Evolutionary conservation across 2,888 invertebrate species (phyloP).

Genomic region (Coremacera marginata): DNA sequence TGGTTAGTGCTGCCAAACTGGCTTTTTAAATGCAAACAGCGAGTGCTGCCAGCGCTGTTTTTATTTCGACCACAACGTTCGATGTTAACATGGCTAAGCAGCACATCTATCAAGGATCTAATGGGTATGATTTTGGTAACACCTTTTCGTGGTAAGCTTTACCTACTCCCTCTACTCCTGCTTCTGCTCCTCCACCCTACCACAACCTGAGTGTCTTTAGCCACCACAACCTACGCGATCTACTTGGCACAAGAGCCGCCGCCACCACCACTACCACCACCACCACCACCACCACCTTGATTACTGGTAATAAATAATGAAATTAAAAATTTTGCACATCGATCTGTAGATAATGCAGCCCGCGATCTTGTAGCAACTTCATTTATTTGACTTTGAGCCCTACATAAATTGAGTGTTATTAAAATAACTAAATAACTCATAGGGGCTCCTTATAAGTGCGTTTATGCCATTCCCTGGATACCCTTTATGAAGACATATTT

Average conservation of each 20-base stretch:
- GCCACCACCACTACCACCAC: too few species aligned
- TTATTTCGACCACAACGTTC: not conserved
- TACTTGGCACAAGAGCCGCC: constrained; percentile 17
- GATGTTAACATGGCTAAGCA: constrained; percentile 1
- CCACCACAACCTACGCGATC: not conserved
- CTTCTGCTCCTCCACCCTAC: not conserved
- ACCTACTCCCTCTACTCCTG: not conserved
- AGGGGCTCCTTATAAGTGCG: constrained; percentile 7
- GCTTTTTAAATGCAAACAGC: constrained; percentile 4
- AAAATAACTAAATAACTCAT: constrained; percentile 1
- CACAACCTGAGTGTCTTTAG: not conserved
- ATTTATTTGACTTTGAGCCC: constrained; percentile 15
- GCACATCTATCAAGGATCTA: constrained; percentile 50
- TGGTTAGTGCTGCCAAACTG: not conserved
- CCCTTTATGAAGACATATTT: constrained; percentile 35
- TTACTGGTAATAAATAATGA: constrained; percentile 23
- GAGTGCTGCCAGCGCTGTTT: not conserved
- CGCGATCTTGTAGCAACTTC: not conserved
- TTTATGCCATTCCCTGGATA: not conserved
- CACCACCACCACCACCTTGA: not conserved
- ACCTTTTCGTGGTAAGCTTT: constrained; percentile 37
- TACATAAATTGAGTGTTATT: not conserved
- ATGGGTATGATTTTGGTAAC: constrained; percentile 39
- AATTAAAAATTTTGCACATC: constrained; percentile 28
- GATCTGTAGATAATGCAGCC: not conserved